Conservation (phyloP, 1,140 invertebrate genomes). For the Galleria mellonella region DNA sequence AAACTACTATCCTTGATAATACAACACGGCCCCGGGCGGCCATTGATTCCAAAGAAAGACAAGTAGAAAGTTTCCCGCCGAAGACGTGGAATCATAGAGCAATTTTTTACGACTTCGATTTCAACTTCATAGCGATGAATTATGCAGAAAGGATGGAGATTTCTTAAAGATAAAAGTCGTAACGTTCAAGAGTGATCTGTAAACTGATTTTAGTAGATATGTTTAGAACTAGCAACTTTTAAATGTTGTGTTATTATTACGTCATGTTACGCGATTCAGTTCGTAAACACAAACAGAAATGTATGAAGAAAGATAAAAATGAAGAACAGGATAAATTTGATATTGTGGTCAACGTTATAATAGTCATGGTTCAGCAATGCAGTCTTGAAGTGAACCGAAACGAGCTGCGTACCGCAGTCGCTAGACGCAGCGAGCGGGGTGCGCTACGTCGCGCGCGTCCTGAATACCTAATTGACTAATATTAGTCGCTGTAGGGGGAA, state of each 20-base stretch:
- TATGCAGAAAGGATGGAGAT: conserved; percentile 70
- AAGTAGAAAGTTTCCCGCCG: conserved; percentile 60
- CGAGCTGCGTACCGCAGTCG: conserved; percentile 22
- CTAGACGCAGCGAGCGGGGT: conserved; percentile 41
- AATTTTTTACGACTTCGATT: conserved; percentile 72
- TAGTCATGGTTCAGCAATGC: no score
- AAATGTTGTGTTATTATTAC: no score
- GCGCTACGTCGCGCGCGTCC: conserved; percentile 40
- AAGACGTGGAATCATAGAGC: conserved; percentile 72
- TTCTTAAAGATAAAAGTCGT: conserved; percentile 67
- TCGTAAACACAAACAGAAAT: no score
- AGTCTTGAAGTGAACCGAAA: not conserved
- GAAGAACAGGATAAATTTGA: no score
- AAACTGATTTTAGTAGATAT: conserved; percentile 20
- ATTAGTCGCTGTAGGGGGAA: conserved; percentile 62
- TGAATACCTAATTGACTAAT: conserved; percentile 73
- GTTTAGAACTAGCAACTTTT: no score
- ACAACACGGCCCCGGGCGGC: conserved; percentile 28
- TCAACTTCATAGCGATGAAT: conserved; percentile 72
- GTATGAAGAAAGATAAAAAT: no score
- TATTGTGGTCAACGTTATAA: no score
- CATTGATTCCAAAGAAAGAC: conserved; percentile 60
- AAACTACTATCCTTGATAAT: conserved; percentile 20
- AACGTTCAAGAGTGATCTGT: conserved; percentile 61
- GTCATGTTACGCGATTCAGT: no score